Percentiles rank a stretch among this genome's conserved stretches.
phyloP scores from a whole-genome alignment of 2,113 vertebrate species.

The Hirundichthys speculiger region DNA sequence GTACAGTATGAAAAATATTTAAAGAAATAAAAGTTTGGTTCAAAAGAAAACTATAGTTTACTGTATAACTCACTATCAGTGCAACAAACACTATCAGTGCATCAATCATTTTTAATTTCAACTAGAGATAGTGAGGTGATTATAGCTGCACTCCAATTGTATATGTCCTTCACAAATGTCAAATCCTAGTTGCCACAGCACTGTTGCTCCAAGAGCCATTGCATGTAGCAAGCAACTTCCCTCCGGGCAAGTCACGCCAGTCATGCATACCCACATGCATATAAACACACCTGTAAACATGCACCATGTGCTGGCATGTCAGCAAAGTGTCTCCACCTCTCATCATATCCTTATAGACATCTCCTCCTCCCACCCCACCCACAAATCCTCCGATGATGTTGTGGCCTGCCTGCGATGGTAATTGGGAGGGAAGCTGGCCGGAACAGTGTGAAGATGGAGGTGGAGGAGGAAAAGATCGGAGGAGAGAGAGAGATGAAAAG shows the following conservation, averaged over 20 bases:
- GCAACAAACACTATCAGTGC: slow-evolving; percentile 11
- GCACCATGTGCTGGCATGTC: slow-evolving; percentile 54
- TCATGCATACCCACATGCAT: slow-evolving; percentile 18
- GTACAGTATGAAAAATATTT: too few relatives aligned
- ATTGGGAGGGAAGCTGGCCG: slow-evolving; percentile 82
- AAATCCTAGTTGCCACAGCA: slow-evolving; percentile 50
- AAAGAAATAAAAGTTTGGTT: too few relatives aligned
- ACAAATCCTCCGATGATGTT: slow-evolving; percentile 58
- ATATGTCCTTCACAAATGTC: slow-evolving; percentile 70
- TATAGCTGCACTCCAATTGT: slow-evolving; percentile 48
- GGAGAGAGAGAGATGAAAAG: slow-evolving; percentile 57
- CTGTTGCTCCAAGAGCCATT: slow-evolving; percentile 41
- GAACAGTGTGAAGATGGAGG: slow-evolving; percentile 73
- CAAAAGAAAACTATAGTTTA: too few relatives aligned
- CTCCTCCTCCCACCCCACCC: slow-evolving; percentile 33
- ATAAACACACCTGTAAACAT: slow-evolving; percentile 73
- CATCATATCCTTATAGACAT: slow-evolving; percentile 49
- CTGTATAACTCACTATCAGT: slow-evolving; percentile 5
- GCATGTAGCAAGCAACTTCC: slow-evolving; percentile 51
- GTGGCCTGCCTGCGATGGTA: slow-evolving; percentile 77
- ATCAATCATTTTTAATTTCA: slow-evolving; percentile 19
- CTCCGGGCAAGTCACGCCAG: slow-evolving; percentile 52
- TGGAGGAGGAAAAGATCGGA: slow-evolving; percentile 35
- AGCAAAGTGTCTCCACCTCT: slow-evolving; percentile 61
- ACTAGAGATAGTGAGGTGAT: slow-evolving; percentile 27